phyloP scores from a whole-genome alignment of 1,140 invertebrate genomes.

The Caenorhabditis tropicalis region DNA sequence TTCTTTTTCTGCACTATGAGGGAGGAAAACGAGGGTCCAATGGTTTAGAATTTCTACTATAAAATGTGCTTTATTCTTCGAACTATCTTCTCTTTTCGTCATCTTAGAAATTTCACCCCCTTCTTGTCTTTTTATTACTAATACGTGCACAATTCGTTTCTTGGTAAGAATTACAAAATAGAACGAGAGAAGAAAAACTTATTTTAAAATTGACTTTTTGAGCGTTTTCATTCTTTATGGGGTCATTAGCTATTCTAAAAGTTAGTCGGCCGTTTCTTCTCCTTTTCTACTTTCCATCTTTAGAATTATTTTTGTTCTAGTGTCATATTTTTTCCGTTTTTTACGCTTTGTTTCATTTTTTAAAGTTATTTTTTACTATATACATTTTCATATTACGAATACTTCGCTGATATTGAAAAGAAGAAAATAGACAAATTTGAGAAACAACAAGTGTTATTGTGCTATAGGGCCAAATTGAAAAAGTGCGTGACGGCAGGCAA shows the following conservation, averaged over 20 bases:
- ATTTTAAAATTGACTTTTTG: not conserved
- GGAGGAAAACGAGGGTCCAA: not conserved
- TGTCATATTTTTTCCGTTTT: not conserved
- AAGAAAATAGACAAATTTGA: not conserved
- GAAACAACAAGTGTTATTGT: not conserved
- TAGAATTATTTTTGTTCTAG: not conserved
- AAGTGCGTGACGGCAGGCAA: slow-evolving; percentile 11
- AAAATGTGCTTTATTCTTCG: slow-evolving; percentile 17
- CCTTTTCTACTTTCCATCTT: not conserved
- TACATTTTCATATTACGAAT: not conserved
- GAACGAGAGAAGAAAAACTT: not conserved
- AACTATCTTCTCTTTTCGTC: not conserved
- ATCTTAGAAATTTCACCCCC: too few species aligned
- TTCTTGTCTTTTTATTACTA: not conserved
- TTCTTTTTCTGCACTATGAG: not conserved
- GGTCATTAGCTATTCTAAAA: slow-evolving; percentile 9
- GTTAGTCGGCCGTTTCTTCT: not conserved
- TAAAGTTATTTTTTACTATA: not conserved
- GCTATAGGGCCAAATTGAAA: slow-evolving; percentile 23
- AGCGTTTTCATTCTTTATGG: not conserved
- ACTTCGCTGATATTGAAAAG: not conserved
- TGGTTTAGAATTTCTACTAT: slow-evolving; percentile 35
- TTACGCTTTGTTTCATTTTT: not conserved
- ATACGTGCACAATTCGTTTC: not conserved
- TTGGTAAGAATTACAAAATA: not conserved